These are phyloP conservation scores for Pitangus sulphuratus DNA, from an alignment of 2,797 vertebrate genomes.

Conservation along the genomic window DNA sequence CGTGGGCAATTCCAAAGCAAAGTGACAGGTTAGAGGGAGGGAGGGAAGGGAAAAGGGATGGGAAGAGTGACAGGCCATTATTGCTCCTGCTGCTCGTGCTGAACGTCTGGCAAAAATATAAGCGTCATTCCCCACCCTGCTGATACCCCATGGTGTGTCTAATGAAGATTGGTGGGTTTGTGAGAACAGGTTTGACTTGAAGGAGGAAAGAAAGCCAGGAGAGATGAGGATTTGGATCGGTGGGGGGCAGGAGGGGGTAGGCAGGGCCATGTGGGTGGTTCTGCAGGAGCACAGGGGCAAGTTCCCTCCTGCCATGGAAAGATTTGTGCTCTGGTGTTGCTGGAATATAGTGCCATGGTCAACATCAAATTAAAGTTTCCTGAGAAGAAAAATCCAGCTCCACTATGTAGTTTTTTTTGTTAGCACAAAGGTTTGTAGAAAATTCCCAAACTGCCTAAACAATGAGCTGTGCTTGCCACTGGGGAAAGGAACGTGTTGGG, in stretches of 20 bases:
- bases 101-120: background rate
- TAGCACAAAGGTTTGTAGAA: background rate
- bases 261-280: background rate
- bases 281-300: background rate
- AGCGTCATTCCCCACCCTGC: background rate
- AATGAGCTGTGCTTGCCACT: background rate
- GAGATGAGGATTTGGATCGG: background rate
- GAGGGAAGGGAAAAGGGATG: background rate
- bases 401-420: rapidly evolving
- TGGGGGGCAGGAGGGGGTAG: background rate
- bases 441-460: background rate
- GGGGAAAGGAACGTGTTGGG: background rate
- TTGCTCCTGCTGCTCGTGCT: background rate
- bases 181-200: background rate
- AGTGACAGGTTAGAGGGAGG: background rate
- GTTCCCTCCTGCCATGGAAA: rapidly evolving
- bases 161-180: background rate
- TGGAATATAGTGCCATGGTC: background rate
- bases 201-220: background rate
- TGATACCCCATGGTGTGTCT: background rate
- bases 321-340: background rate
- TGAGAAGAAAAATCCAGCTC: background rate
- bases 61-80: background rate
- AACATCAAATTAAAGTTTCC: background rate
- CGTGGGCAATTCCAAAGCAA: background rate